Evolutionary conservation across 2,888 invertebrate species (phyloP).

Genomic region (Hipparchia sbordonii): DNA sequence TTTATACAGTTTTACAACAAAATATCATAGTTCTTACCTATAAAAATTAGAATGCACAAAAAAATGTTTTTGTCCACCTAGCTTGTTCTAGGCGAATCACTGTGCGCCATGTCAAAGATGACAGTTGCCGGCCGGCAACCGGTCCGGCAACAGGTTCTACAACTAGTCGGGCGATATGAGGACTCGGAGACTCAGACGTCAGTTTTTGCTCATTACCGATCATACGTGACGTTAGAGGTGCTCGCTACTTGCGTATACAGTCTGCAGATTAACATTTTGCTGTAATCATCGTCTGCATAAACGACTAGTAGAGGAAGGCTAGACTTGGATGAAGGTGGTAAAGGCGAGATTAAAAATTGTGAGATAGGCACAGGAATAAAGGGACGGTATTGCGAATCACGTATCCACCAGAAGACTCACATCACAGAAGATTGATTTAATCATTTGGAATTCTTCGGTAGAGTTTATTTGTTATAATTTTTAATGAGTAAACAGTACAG

Average conservation of each 20-base stretch:
- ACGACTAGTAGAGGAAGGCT: background rate
- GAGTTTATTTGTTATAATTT: too few relatives aligned
- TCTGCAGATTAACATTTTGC: conserved; percentile 15
- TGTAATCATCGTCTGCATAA: conserved; percentile 13
- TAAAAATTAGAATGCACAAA: too few relatives aligned
- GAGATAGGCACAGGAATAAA: background rate
- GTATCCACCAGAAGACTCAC: background rate
- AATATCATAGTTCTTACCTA: too few relatives aligned
- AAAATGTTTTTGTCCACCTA: too few relatives aligned
- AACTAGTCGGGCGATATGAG: conserved; percentile 3
- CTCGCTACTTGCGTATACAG: background rate
- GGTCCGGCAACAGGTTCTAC: background rate
- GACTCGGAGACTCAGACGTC: background rate
- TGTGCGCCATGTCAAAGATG: conserved; percentile 10
- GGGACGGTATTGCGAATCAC: background rate
- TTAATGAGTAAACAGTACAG: too few relatives aligned
- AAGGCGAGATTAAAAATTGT: conserved; percentile 18
- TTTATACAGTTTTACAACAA: too few relatives aligned
- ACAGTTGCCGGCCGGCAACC: conserved; percentile 10
- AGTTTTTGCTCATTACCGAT: conserved; percentile 24
- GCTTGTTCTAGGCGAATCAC: too few relatives aligned
- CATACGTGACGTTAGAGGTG: background rate
- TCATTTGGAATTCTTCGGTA: background rate
- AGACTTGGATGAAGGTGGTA: background rate
- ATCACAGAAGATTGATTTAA: background rate